Conservation (phyloP, 2,888 invertebrate species). For the Andricus curvator region DNA sequence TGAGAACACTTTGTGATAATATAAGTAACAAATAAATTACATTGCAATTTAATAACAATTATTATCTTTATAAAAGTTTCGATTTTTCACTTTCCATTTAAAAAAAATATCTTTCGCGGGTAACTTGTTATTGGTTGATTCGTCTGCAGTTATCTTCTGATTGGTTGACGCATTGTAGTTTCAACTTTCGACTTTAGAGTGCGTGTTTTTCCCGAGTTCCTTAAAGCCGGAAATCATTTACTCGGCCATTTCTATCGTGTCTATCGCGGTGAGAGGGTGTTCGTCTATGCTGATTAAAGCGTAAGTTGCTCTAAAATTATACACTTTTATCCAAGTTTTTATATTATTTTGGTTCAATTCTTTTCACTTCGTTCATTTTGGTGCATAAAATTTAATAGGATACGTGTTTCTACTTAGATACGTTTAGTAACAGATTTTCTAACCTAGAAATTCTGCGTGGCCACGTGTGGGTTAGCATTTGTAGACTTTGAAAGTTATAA, state of each 20-base stretch:
- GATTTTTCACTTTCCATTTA: not conserved
- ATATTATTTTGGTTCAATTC: not conserved
- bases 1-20: not conserved
- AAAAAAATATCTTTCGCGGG: not conserved
- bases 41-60: not conserved
- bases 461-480: not conserved
- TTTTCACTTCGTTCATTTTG: not conserved
- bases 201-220: not conserved
- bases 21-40: not conserved
- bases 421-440: not conserved
- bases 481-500: not conserved
- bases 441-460: not conserved
- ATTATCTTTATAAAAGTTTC: not conserved
- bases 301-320: conserved; percentile 1
- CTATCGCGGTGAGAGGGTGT: not conserved
- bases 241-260: conserved; percentile 38
- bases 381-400: not conserved
- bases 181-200: not conserved
- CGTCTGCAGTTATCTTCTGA: not conserved
- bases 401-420: not conserved
- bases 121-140: not conserved
- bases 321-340: not conserved
- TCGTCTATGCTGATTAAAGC: conserved; percentile 24
- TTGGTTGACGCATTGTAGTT: not conserved
- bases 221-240: not conserved